Evolutionary conservation across 2,113 vertebrate species (phyloP).

Genomic region (Pandion haliaetus): DNA sequence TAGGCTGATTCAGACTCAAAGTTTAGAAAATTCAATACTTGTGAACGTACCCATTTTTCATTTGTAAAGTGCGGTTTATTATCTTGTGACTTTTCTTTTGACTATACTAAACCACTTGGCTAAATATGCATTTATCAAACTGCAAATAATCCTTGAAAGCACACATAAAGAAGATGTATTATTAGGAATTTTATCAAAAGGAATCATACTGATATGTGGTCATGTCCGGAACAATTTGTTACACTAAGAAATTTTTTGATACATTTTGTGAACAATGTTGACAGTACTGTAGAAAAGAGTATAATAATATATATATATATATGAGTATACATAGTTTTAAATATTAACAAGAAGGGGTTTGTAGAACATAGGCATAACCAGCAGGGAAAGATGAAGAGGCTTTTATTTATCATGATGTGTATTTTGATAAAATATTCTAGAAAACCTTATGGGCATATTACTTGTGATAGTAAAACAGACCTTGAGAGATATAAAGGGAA

Average conservation of each 20-base stretch:
- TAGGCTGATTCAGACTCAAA: background rate
- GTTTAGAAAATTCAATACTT: background rate
- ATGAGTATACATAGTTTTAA: background rate
- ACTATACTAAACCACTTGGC: background rate
- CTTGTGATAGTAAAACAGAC: background rate
- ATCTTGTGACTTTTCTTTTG: background rate
- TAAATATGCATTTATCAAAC: background rate
- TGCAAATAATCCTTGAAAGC: background rate
- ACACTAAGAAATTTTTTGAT: background rate
- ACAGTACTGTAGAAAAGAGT: background rate
- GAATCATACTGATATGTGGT: background rate
- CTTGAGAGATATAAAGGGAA: background rate
- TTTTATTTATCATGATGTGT: background rate
- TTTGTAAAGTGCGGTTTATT: slow-evolving; percentile 23
- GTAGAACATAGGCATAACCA: background rate
- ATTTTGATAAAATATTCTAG: background rate
- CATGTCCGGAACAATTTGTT: background rate
- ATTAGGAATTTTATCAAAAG: background rate
- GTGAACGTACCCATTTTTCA: background rate
- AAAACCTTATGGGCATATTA: background rate
- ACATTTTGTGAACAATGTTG: background rate
- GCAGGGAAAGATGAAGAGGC: background rate
- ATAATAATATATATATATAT: no score
- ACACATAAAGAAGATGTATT: slow-evolving; percentile 1
- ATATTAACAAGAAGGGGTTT: background rate